Conservation (phyloP, 2,113 vertebrate genomes). For the Barbus barbus region DNA sequence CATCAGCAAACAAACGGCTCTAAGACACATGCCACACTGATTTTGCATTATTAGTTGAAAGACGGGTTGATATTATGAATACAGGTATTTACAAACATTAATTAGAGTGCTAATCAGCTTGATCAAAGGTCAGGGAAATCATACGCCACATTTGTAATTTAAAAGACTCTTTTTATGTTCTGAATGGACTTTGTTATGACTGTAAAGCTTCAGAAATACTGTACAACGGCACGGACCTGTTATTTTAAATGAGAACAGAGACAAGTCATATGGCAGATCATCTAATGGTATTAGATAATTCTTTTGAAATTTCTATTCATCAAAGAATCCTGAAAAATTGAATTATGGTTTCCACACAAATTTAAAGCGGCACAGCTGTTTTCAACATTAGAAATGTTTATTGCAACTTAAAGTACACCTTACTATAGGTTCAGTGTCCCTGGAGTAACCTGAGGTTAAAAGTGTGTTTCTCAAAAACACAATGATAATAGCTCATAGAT, state of each 20-base stretch:
- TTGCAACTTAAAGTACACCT: no score
- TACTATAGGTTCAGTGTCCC: no score
- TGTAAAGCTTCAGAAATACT: slow-evolving; percentile 13
- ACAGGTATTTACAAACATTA: neutral
- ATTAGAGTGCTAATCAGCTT: neutral
- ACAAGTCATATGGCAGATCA: neutral
- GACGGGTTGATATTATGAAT: neutral
- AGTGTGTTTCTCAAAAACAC: no score
- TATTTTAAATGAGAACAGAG: neutral
- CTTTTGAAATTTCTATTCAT: no score
- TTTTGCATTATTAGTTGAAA: slow-evolving; percentile 40
- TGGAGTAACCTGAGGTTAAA: no score
- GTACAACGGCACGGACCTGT: neutral
- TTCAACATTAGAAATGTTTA: no score
- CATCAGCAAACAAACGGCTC: neutral
- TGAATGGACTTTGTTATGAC: neutral
- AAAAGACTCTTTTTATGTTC: slow-evolving; percentile 21
- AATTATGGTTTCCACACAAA: no score
- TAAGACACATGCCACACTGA: neutral
- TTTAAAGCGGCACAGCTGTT: no score
- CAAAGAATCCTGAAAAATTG: no score
- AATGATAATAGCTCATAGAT: no score
- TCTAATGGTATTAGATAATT: no score
- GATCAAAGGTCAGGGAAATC: neutral
- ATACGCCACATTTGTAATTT: neutral